These are phyloP conservation scores for Rhagologus leucostigma DNA, from an alignment of 2,113 vertebrate genomes.

Conservation along the genomic window DNA sequence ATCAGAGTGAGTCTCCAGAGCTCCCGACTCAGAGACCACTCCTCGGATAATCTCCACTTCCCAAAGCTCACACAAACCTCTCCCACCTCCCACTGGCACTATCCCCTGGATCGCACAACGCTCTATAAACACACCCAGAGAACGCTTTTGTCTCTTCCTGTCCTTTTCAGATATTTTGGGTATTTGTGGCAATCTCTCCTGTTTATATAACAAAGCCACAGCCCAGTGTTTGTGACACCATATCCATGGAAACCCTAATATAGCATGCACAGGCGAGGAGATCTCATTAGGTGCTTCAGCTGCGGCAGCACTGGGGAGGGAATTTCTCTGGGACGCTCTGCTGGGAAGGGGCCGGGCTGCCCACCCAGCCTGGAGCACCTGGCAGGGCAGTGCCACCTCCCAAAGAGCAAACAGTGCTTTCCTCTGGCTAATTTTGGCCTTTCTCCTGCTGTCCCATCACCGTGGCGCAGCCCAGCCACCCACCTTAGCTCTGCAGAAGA, in stretches of 20 bases:
- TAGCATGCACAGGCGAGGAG: slow-evolving; percentile 52
- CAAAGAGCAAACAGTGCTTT: background rate
- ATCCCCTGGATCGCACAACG: background rate
- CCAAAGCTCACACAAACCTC: background rate
- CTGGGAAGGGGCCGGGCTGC: background rate
- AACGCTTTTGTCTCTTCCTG: slow-evolving; percentile 11
- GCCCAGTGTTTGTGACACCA: slow-evolving; percentile 61
- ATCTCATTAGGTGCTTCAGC: slow-evolving; percentile 59
- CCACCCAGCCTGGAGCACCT: background rate
- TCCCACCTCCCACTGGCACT: background rate
- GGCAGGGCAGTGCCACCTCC: background rate
- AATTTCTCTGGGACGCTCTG: background rate
- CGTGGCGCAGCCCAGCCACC: background rate
- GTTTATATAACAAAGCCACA: slow-evolving; percentile 68
- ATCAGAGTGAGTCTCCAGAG: background rate
- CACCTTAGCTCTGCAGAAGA: background rate
- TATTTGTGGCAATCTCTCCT: slow-evolving; percentile 62
- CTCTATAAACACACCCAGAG: background rate
- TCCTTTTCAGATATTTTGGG: slow-evolving; percentile 47
- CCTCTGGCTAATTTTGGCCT: background rate
- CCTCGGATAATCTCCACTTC: background rate
- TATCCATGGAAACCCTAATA: slow-evolving; percentile 71
- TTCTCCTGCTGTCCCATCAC: background rate
- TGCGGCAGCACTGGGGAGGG: background rate
- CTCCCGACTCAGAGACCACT: fast-evolving